Base-by-base conservation (phyloP, 2,888 invertebrate species). In the Orthosia incerta region DNA sequence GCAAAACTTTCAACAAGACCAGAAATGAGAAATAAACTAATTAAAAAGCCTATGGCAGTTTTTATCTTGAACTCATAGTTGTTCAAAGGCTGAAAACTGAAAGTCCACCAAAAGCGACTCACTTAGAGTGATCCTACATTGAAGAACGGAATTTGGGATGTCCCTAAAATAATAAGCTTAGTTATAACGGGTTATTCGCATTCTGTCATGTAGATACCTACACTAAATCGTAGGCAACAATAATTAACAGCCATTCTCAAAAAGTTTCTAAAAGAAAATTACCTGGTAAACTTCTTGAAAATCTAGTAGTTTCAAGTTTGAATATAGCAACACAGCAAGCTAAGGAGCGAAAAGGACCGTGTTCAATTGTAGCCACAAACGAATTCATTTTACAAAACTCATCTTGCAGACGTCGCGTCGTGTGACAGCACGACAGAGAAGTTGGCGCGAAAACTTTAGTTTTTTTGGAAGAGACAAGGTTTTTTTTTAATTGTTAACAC, bases 341-440 rank as follows among this genome's bases (percentile, higher is more conserved):
- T 59, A 65, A 71, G 65, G 61, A 79, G 80, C 76, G 79, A 82
- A 86, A 84, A 86, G 84, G 80, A 83, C 76, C 72, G 70, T 76
- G 85, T 93, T 92, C 94, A 93, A 31, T 94, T 94, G 94, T 94
- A 89, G 88, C 88, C 81, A 87, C 90, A 89, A 94, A 94, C 95
- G 94, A 95, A 95, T 95, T 95, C 95, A 95, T 95, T 94, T 91
- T 94, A 94, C 95, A 94, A 94, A 95, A 95, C 95, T 95, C 95
- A 95, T 95, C 95, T 95, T 95, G 91, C 91, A 92, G 91, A 90
- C 93, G 89, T 88, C 80, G 76, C 93, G 89, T 53, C 89, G 88
- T 89, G 87, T 90, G 92, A 93, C 92, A 92, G 88, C 92, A 87
- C 80, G 85, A 83, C 92, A 87, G 87, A 85, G 92, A 93, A 79